These are phyloP conservation scores for Brachionus rotundiformis DNA, from an alignment of 1,140 invertebrate genomes.

Conservation along the genomic window DNA sequence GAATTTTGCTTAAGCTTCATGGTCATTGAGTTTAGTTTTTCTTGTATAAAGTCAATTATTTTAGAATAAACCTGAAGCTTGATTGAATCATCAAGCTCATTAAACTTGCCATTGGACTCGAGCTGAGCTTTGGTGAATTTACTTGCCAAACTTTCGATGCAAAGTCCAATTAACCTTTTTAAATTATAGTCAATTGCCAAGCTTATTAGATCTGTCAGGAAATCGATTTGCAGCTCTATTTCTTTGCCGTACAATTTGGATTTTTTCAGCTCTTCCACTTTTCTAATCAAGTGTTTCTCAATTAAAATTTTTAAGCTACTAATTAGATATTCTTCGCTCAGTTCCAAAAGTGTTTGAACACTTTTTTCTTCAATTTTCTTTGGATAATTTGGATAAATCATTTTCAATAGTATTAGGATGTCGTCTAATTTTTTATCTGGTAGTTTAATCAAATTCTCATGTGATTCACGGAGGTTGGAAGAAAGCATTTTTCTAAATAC, in stretches of 20 bases:
- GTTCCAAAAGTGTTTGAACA: not conserved
- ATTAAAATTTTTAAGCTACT: not conserved
- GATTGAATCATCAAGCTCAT: not conserved
- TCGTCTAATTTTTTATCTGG: not conserved
- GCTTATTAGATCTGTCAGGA: not conserved
- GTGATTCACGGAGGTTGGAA: not conserved
- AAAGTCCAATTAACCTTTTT: not conserved
- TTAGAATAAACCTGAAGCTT: not conserved
- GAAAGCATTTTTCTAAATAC: slow-evolving; percentile 31
- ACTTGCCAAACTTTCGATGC: not conserved
- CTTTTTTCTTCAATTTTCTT: not conserved
- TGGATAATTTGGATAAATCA: slow-evolving; percentile 16
- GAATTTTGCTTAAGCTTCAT: not conserved
- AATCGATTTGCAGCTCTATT: not conserved
- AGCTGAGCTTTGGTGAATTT: not conserved
- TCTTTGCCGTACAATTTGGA: slow-evolving; percentile 24
- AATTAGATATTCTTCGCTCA: slow-evolving; percentile 6
- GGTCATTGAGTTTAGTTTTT: not conserved
- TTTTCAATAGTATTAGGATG: not conserved
- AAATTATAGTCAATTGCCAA: not conserved
- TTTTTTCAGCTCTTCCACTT: not conserved
- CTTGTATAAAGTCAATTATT: not conserved
- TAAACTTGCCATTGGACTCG: not conserved
- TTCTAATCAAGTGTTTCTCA: slow-evolving; percentile 1
- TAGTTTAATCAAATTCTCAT: not conserved